These are phyloP conservation scores for Thunnus maccoyii DNA, from an alignment of 2,113 vertebrate species.

Conservation along the genomic window DNA sequence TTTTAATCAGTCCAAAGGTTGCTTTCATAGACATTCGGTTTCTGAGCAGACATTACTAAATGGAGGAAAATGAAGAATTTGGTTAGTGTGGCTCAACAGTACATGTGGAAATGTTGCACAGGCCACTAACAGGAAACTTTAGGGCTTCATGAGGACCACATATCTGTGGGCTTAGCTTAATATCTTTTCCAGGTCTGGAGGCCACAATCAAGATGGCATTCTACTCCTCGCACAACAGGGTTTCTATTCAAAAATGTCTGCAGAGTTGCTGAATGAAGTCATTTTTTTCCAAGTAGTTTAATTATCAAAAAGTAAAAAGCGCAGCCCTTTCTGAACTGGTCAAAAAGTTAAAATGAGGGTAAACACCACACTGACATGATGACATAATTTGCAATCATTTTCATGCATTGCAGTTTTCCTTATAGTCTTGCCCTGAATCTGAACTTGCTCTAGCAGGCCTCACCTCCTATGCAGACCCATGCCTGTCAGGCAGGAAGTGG, in stretches of 20 bases:
- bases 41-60: constrained; percentile 72
- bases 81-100: constrained; percentile 55
- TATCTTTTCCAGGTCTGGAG: constrained; percentile 75
- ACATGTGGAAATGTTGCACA: constrained; percentile 71
- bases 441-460: constrained; percentile 21
- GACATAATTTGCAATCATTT: constrained; percentile 26
- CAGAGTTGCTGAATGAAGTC: constrained; percentile 66
- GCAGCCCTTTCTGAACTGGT: constrained; percentile 47
- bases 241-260: constrained; percentile 64
- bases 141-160: constrained; percentile 65
- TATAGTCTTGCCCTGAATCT: constrained; percentile 12
- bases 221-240: constrained; percentile 36
- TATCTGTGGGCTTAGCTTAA: constrained; percentile 68
- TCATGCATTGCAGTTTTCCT: constrained; percentile 18
- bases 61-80: constrained; percentile 67
- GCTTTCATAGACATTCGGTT: constrained; percentile 61
- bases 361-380: constrained; percentile 14
- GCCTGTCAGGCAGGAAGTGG: constrained; percentile 62
- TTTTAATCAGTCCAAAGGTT: constrained; percentile 57
- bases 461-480: constrained; percentile 12
- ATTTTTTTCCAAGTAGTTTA: constrained; percentile 57
- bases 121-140: constrained; percentile 61
- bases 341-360: constrained; percentile 44
- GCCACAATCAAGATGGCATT: constrained; percentile 70
- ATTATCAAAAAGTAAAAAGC: constrained; percentile 58